phyloP scores from a whole-genome alignment of 2,888 invertebrate species.

The Nymphalis polychloros region DNA sequence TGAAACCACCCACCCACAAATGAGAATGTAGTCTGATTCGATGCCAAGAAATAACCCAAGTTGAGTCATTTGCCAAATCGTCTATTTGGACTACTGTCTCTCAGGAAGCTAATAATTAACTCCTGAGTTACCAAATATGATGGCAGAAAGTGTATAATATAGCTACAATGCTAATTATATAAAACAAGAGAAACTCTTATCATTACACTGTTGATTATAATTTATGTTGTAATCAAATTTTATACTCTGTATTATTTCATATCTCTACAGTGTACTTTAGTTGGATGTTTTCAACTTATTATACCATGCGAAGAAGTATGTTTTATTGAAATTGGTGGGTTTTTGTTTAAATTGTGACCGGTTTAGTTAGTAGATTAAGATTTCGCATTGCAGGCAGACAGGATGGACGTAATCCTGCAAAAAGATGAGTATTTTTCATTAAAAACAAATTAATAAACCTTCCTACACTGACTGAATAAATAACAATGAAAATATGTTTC shows the following conservation, averaged over 20 bases:
- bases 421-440: constrained; percentile 1
- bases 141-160: neutral
- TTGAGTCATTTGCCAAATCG: constrained; percentile 30
- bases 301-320: no score
- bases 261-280: no score
- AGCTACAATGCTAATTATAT: neutral
- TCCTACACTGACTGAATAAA: constrained; percentile 14
- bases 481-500: neutral
- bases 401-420: constrained; percentile 33
- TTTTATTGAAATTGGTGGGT: neutral
- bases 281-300: no score
- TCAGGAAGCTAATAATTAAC: constrained; percentile 17
- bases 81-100: constrained; percentile 21
- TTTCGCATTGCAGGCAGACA: constrained; percentile 30
- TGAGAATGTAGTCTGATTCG: constrained; percentile 25
- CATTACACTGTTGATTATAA: neutral
- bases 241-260: no score
- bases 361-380: constrained; percentile 9
- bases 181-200: neutral
- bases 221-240: neutral
- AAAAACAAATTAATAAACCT: constrained; percentile 15
- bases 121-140: neutral
- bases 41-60: constrained; percentile 35
- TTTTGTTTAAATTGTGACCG: neutral
- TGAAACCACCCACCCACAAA: neutral